These are phyloP conservation scores for Turritopsis rubra DNA, from an alignment of 30 jellyfish, hydroid and myxozoan genomes.

Conservation along the genomic window DNA sequence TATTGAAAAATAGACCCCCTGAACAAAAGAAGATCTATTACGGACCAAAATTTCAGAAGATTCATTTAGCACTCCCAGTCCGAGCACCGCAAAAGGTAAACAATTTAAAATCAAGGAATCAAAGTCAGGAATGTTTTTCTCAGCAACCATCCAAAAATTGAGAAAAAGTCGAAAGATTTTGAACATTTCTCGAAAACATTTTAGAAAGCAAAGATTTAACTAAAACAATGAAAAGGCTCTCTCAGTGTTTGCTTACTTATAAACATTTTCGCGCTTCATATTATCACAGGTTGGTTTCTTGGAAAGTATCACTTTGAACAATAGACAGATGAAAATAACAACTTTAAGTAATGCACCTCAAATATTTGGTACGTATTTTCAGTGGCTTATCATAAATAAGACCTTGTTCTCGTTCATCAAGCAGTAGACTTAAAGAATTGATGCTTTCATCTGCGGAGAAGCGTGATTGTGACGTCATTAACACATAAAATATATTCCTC, in stretches of 20 bases:
- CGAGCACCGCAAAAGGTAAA: conserved; percentile 45
- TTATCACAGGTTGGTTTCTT: conserved; percentile 55
- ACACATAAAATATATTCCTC: no score
- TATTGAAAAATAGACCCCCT: not conserved
- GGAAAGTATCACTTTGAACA: conserved; percentile 25
- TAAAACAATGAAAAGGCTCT: no score
- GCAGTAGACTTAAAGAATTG: no score
- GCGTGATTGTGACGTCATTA: no score
- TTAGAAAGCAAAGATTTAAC: no score
- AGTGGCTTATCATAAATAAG: no score
- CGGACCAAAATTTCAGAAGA: conserved; percentile 78
- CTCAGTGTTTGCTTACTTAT: no score
- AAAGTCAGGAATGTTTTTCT: not conserved
- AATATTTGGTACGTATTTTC: conserved; percentile 52
- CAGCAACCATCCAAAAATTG: no score
- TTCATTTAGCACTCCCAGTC: conserved; percentile 66
- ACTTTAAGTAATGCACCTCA: conserved; percentile 66
- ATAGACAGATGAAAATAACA: conserved; percentile 33
- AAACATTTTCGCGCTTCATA: not conserved
- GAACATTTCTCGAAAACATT: no score
- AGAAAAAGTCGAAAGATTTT: no score
- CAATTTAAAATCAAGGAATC: not conserved
- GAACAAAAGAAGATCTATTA: not conserved
- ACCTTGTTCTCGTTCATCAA: no score
- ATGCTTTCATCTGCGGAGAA: no score